These are phyloP conservation scores for Sitophilus oryzae DNA, from an alignment of 1,140 invertebrate species.

Conservation along the genomic window DNA sequence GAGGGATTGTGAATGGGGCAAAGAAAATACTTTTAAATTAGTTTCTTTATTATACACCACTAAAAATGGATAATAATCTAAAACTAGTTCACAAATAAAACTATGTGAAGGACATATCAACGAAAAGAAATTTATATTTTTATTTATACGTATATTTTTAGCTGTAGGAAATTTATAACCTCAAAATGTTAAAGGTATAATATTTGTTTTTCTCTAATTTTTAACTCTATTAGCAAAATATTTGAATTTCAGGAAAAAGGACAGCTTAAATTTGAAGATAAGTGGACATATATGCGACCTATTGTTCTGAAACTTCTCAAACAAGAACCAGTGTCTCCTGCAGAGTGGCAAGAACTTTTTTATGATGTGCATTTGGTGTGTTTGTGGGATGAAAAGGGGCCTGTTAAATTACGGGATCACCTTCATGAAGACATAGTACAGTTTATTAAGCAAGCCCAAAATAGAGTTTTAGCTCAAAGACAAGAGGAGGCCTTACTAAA, in stretches of 20 bases:
- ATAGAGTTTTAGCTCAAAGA: constrained; percentile 78
- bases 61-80: constrained; percentile 8
- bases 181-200: constrained; percentile 34
- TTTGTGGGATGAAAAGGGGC: constrained; percentile 93
- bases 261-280: constrained; percentile 80
- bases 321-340: constrained; percentile 87
- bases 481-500: constrained; percentile 93
- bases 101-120: constrained; percentile 14
- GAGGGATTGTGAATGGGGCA: background rate
- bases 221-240: background rate
- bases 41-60: background rate
- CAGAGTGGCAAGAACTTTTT: constrained; percentile 97
- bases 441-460: constrained; percentile 91
- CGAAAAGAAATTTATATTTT: constrained; percentile 1
- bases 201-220: constrained; percentile 8
- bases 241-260: constrained; percentile 50
- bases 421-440: constrained; percentile 89
- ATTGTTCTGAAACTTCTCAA: constrained; percentile 88
- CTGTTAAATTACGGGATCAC: constrained; percentile 78
- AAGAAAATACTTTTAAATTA: background rate
- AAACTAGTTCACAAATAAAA: background rate
- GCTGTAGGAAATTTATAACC: constrained; percentile 7
- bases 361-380: constrained; percentile 92
- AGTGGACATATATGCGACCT: constrained; percentile 92
- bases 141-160: background rate